Evolutionary conservation across 2,888 invertebrate genomes (phyloP).

Genomic region (Lepidocyrtoides sp.): DNA sequence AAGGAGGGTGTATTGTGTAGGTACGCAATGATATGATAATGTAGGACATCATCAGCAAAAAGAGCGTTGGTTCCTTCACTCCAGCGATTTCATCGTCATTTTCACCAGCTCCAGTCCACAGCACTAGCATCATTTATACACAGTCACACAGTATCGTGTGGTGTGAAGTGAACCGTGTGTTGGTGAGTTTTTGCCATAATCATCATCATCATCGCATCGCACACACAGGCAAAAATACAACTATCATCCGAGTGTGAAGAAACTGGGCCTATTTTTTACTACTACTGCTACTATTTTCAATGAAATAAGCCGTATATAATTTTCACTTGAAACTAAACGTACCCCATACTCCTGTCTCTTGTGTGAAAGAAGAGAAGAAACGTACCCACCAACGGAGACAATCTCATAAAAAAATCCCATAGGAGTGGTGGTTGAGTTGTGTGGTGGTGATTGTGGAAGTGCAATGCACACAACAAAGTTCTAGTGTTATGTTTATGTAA

Average conservation of each 20-base stretch:
- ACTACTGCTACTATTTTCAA: neutral
- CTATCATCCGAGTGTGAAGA: neutral
- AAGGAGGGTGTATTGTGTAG: neutral
- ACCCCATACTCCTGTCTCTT: too few relatives aligned
- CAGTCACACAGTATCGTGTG: constrained; percentile 7
- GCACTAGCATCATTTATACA: neutral
- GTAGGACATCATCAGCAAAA: constrained; percentile 12
- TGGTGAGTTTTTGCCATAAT: neutral
- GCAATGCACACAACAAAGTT: neutral
- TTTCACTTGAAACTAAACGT: too few relatives aligned
- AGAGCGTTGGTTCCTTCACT: constrained; percentile 39
- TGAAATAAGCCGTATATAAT: neutral
- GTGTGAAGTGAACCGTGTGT: constrained; percentile 36
- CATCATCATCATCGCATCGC: too few relatives aligned
- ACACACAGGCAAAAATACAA: neutral
- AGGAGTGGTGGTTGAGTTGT: constrained; percentile 49
- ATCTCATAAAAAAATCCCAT: constrained; percentile 59
- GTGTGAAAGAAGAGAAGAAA: neutral
- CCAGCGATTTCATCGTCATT: neutral
- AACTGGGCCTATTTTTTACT: constrained; percentile 2
- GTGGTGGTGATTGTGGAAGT: neutral
- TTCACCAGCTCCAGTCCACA: neutral
- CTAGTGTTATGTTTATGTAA: neutral
- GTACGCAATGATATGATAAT: constrained; percentile 35
- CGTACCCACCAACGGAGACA: constrained; percentile 18